These are phyloP conservation scores for Chrysomela aeneicollis DNA, from an alignment of 2,888 invertebrate species.

Conservation along the genomic window DNA sequence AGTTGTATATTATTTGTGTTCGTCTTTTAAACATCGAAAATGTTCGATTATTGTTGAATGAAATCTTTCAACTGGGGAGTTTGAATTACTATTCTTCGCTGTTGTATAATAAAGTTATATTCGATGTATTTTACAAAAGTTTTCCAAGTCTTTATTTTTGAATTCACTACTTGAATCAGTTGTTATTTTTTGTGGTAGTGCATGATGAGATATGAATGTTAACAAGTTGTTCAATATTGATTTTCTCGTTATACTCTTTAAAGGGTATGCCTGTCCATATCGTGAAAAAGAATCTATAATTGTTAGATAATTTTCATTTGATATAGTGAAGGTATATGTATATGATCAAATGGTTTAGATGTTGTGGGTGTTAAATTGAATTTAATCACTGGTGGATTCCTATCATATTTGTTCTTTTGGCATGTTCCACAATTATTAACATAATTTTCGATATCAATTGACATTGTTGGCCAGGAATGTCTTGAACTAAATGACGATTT, in stretches of 20 bases:
- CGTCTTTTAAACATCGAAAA: conserved; percentile 11
- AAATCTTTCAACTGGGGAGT: conserved; percentile 16
- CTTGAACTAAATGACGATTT: background rate
- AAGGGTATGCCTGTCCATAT: background rate
- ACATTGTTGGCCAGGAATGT: conserved; percentile 17
- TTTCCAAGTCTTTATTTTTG: background rate
- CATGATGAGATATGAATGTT: too few relatives aligned
- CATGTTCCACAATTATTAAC: background rate
- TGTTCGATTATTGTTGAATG: conserved; percentile 19
- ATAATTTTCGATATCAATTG: conserved; percentile 14
- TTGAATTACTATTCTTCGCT: conserved; percentile 21
- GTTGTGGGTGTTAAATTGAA: conserved; percentile 10
- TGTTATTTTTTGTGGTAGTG: background rate
- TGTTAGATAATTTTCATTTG: background rate
- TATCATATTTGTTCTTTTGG: background rate
- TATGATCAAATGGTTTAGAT: conserved; percentile 4
- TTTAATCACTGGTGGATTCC: conserved; percentile 25
- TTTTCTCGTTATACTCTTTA: background rate
- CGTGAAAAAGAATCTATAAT: too few relatives aligned
- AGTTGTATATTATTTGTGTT: background rate
- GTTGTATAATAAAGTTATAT: conserved; percentile 19
- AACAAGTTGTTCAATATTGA: too few relatives aligned
- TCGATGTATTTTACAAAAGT: too few relatives aligned
- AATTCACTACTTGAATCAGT: background rate
- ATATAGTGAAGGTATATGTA: conserved; percentile 7